Evolutionary conservation across 2,797 vertebrate genomes (phyloP).

Genomic region (Spinibarbus caldwelli): DNA sequence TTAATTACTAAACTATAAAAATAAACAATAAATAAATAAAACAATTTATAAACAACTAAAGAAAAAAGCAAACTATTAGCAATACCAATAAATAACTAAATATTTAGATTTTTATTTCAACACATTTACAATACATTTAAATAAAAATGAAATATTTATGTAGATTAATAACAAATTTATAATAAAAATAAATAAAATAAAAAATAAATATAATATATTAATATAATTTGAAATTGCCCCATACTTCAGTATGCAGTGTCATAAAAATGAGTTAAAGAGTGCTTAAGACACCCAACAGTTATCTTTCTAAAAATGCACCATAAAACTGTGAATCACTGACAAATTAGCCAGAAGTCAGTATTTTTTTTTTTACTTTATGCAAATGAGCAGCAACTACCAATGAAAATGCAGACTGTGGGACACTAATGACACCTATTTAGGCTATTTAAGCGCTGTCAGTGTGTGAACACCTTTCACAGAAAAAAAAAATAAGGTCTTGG

Average conservation of each 20-base stretch:
- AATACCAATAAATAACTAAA: too few species aligned
- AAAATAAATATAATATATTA: too few species aligned
- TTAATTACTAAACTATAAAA: neutral
- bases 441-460: neutral
- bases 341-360: neutral
- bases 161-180: neutral
- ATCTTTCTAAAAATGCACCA: neutral
- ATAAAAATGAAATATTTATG: neutral
- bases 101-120: too few species aligned
- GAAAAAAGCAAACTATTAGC: too few species aligned
- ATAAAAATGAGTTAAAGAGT: neutral
- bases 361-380: neutral
- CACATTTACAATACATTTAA: too few species aligned
- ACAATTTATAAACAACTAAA: neutral
- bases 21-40: too few species aligned
- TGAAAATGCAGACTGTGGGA: neutral
- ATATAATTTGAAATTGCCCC: neutral
- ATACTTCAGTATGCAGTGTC: neutral
- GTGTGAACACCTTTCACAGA: neutral
- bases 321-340: neutral
- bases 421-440: neutral
- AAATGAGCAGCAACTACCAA: neutral
- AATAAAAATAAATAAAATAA: neutral
- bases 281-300: neutral
- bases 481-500: neutral